Conservation (phyloP, 2,113 vertebrate genomes). For the Holacanthus passer region DNA sequence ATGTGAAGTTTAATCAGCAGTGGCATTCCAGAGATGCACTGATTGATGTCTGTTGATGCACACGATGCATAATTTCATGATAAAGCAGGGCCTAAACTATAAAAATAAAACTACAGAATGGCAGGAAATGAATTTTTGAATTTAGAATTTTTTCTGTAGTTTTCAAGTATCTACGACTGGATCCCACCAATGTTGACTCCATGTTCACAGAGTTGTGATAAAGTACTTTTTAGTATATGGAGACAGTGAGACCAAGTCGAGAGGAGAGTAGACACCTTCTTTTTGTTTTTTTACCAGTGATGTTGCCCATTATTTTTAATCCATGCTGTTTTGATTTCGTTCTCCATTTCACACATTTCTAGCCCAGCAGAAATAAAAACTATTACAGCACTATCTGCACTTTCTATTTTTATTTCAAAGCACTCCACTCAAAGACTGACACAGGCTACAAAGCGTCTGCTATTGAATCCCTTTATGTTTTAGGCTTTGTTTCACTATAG, state of each 20-base stretch:
- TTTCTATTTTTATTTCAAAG: conserved; percentile 47
- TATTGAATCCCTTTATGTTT: conserved; percentile 31
- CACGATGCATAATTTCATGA: background rate
- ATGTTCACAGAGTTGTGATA: no score
- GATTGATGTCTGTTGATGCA: conserved; percentile 10
- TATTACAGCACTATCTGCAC: conserved; percentile 2
- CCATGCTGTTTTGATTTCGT: conserved; percentile 26
- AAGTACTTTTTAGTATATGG: background rate
- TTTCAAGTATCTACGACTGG: no score
- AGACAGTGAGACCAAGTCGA: background rate
- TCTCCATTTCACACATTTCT: conserved; percentile 31
- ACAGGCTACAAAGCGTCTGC: conserved; percentile 36
- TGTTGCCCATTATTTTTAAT: conserved; percentile 35
- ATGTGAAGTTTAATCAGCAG: conserved; percentile 20
- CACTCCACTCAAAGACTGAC: background rate
- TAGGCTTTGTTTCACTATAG: conserved; percentile 6
- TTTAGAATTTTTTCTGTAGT: no score
- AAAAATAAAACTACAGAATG: no score
- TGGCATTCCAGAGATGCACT: background rate
- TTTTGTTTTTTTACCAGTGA: conserved; percentile 19
- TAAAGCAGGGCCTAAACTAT: no score
- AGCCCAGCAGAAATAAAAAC: conserved; percentile 23
- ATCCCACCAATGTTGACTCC: no score
- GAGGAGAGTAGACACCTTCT: background rate
- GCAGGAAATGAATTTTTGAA: no score